Evolutionary conservation across 2,113 vertebrate species (phyloP).

Genomic region (Pelecanoides urinatrix): DNA sequence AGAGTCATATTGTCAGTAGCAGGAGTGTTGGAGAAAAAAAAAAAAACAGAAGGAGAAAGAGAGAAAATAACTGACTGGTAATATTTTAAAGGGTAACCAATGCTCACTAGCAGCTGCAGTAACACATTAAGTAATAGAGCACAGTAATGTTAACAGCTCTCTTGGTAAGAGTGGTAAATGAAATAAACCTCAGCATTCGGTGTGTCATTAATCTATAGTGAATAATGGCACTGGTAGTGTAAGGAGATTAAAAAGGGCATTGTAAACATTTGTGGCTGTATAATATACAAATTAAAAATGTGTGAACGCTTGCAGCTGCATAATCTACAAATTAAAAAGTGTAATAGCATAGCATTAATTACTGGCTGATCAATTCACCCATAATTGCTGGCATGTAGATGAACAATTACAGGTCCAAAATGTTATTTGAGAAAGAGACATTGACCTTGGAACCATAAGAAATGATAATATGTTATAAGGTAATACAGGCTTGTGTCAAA

Average conservation of each 20-base stretch:
- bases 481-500: conserved; percentile 71
- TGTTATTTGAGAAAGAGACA: conserved; percentile 82
- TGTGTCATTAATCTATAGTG: conserved; percentile 83
- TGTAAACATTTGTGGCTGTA: conserved; percentile 88
- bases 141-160: conserved; percentile 83
- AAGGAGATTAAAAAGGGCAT: conserved; percentile 87
- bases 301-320: conserved; percentile 82
- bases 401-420: conserved; percentile 82
- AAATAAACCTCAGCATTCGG: conserved; percentile 77
- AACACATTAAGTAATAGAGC: conserved; percentile 82
- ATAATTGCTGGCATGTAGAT: conserved; percentile 83
- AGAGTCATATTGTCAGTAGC: conserved; percentile 49
- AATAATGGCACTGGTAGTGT: conserved; percentile 81
- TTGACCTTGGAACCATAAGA: conserved; percentile 83
- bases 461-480: conserved; percentile 74
- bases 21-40: background rate
- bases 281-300: conserved; percentile 88
- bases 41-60: background rate
- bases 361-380: conserved; percentile 81
- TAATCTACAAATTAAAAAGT: conserved; percentile 88
- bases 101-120: conserved; percentile 77
- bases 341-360: conserved; percentile 85
- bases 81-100: conserved; percentile 81
- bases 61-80: conserved; percentile 52
- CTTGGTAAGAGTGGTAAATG: conserved; percentile 83